Conservation (phyloP, 2,113 vertebrate genomes). For the Thermophis baileyi region DNA sequence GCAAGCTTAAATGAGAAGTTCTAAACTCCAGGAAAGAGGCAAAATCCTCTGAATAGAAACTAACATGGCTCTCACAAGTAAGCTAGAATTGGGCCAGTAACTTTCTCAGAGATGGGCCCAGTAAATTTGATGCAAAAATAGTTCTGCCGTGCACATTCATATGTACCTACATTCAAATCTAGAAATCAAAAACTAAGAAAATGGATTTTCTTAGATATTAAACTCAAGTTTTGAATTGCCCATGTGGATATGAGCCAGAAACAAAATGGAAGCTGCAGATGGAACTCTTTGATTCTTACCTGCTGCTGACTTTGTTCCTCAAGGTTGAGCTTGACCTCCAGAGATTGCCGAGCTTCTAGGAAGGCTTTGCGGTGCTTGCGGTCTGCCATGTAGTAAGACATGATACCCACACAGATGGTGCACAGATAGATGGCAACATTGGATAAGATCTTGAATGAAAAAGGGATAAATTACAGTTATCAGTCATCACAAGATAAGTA, state of each 20-base stretch:
- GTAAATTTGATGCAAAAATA: background rate
- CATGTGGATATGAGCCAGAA: background rate
- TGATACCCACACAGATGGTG: constrained; percentile 80
- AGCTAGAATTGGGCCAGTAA: background rate
- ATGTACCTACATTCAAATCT: background rate
- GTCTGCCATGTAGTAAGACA: constrained; percentile 95
- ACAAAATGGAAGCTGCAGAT: background rate
- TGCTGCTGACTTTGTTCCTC: constrained; percentile 95
- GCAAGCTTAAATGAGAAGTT: background rate
- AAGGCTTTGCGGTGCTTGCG: constrained; percentile 94
- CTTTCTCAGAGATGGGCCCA: background rate
- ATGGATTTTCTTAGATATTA: background rate
- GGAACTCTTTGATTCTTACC: constrained; percentile 60
- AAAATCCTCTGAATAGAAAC: background rate
- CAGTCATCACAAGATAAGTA: background rate
- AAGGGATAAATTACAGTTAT: background rate
- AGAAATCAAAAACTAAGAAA: background rate
- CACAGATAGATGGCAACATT: constrained; percentile 88
- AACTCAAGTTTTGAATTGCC: background rate
- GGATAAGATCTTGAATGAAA: constrained; percentile 76
- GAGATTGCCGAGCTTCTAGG: constrained; percentile 90
- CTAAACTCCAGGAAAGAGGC: background rate
- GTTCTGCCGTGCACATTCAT: background rate
- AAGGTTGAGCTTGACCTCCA: constrained; percentile 92
- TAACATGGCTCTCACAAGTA: background rate